Evolutionary conservation across 2,888 invertebrate genomes (phyloP), one percentile per base, ranked within the genome.

Genomic region (Sinhomidia bicolor): DNA sequence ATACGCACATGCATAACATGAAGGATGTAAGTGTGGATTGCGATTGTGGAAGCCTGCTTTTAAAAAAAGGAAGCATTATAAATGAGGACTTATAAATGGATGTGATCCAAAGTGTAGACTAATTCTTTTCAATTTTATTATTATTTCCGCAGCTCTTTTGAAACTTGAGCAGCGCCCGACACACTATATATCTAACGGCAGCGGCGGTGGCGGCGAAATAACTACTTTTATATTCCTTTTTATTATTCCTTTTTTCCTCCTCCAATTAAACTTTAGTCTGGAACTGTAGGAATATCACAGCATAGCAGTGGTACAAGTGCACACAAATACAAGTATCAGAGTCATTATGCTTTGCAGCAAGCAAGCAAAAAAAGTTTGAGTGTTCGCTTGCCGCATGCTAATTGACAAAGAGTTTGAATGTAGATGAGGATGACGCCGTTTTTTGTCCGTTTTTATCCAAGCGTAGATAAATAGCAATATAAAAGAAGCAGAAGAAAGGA

Each of bases 101-200:
- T 65, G 32, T 32, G 79, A 32, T 79, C 79, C 47, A 23, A 10
- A 41, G 32, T n/a, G 65, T 47, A 74, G 20, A 74, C 44, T 81
- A 81, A 65, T 81, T 81, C 65, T 29, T 47, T 65, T 14, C 62
- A 65, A 65, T 65, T 81, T 81, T 81, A 81, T 81, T 47, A 81
- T 81, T 81, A 81, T 65, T 81, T 81, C 81, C 81, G 26, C 65
- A 26, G 44, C 65, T 65, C 81, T 29, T 44, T 74, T 68, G 68
- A 36, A 17, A 68, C 14, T n/a, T 3, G 10, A 44, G 12, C 10
- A 44, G 47, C 14, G 44, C 41, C 65, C 65, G 65, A 32, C 7
- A 32, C 26, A 60, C 10, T 60, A 26, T 26, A 36, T 36, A 36
- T 36, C 4, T 36, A 36, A 36, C 7, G 36, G 7, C 36, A 36